These are phyloP conservation scores for Drosophila murphyi DNA, from an alignment of 1,140 invertebrate genomes.

Conservation along the genomic window DNA sequence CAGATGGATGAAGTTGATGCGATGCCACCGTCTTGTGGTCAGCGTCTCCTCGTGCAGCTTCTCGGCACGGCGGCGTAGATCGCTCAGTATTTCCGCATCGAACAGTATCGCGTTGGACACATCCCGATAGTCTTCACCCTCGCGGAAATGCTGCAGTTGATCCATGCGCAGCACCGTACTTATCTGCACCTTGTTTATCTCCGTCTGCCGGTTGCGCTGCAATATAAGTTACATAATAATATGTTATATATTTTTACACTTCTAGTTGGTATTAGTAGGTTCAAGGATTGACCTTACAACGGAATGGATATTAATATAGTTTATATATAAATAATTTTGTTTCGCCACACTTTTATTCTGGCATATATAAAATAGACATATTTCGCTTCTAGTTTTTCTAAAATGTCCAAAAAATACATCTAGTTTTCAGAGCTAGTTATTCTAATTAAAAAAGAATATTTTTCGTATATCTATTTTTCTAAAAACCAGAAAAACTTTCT, in stretches of 20 bases:
- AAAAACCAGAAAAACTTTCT: too few species aligned
- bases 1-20: conserved; percentile 85
- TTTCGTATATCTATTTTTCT: too few species aligned
- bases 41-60: conserved; percentile 88
- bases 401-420: too few species aligned
- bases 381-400: too few species aligned
- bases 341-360: too few species aligned
- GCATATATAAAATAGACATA: too few species aligned
- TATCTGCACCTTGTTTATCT: conserved; percentile 89
- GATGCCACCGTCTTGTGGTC: conserved; percentile 86
- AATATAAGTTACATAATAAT: not conserved
- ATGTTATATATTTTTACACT: too few species aligned
- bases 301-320: too few species aligned
- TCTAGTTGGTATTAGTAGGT: too few species aligned
- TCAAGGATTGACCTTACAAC: too few species aligned
- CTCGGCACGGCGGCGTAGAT: conserved; percentile 87
- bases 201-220: conserved; percentile 88
- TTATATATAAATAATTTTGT: too few species aligned
- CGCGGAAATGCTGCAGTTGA: conserved; percentile 87
- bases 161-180: conserved; percentile 88
- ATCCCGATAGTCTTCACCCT: conserved; percentile 85
- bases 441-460: too few species aligned
- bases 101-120: conserved; percentile 88
- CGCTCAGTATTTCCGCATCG: conserved; percentile 86
- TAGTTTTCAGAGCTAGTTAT: not conserved